A percentile compares a stretch with the other conserved stretches of the same genome.
Evolutionary conservation across 2,888 invertebrate species (phyloP).

Genomic region (Ochlodes sylvanus): DNA sequence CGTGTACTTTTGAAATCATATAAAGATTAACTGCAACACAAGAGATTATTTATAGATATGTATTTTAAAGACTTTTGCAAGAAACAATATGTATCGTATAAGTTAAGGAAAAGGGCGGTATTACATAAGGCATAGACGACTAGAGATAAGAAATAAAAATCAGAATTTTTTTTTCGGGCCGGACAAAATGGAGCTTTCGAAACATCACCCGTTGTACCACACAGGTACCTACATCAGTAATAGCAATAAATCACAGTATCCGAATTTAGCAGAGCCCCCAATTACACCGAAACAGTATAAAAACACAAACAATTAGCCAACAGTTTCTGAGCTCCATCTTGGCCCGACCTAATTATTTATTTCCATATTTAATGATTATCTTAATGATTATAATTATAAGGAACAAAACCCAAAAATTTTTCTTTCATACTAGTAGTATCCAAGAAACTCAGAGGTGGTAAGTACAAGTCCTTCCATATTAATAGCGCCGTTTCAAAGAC

Average conservation of each 20-base stretch:
- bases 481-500: constrained; percentile 76
- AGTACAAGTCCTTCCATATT: constrained; percentile 71
- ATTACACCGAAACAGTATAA: constrained; percentile 72
- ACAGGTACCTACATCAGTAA: constrained; percentile 59
- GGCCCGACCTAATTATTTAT: constrained; percentile 71
- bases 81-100: too few relatives aligned
- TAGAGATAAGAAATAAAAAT: constrained; percentile 43
- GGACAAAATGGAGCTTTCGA: constrained; percentile 69
- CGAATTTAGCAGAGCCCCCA: constrained; percentile 61
- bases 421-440: constrained; percentile 78
- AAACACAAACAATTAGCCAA: constrained; percentile 74
- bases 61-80: too few relatives aligned
- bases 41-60: too few relatives aligned
- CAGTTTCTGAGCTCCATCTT: constrained; percentile 66
- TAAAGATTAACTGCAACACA: too few relatives aligned
- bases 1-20: too few relatives aligned
- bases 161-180: constrained; percentile 57
- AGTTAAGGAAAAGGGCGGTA: too few relatives aligned
- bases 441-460: constrained; percentile 70
- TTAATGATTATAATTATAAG: constrained; percentile 79
- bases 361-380: constrained; percentile 80
- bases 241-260: constrained; percentile 75
- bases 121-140: not conserved
- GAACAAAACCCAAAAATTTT: constrained; percentile 83
- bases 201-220: constrained; percentile 65